A percentile compares a stretch with the other conserved stretches of the same genome.
Evolutionary conservation across 2,888 invertebrate genomes (phyloP).

Genomic region (Molanna angustata): DNA sequence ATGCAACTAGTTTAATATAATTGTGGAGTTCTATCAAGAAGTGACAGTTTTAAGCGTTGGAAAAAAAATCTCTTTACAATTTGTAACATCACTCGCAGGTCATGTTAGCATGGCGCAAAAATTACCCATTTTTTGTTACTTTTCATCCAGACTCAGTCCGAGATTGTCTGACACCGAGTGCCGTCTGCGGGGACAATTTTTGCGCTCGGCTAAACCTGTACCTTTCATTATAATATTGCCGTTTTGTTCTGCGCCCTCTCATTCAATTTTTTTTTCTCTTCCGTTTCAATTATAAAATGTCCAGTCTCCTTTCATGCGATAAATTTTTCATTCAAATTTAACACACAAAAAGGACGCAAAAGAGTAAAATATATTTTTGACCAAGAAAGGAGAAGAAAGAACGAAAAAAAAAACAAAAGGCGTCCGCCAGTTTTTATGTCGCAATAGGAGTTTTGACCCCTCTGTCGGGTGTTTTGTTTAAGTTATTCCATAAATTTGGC

Average conservation of each 20-base stretch:
- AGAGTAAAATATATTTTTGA: not conserved
- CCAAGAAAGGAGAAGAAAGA: not conserved
- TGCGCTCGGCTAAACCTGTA: slow-evolving; percentile 8
- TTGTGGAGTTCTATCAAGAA: too few species aligned
- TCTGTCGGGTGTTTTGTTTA: not conserved
- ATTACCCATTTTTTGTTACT: too few species aligned
- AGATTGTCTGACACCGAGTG: too few species aligned
- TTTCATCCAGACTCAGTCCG: too few species aligned
- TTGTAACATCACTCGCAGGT: too few species aligned
- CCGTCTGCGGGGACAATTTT: slow-evolving; percentile 4
- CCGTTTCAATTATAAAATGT: slow-evolving; percentile 12
- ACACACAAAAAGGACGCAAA: not conserved
- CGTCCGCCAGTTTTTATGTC: not conserved
- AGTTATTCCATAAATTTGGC: not conserved
- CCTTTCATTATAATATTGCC: slow-evolving; percentile 17
- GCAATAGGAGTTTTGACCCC: not conserved
- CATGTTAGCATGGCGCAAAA: too few species aligned
- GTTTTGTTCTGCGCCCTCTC: slow-evolving; percentile 17
- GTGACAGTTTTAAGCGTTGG: too few species aligned
- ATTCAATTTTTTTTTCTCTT: slow-evolving; percentile 14
- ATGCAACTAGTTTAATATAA: too few species aligned
- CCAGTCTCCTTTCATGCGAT: slow-evolving; percentile 10
- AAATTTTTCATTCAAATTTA: slow-evolving; percentile 12
- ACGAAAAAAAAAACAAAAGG: too few species aligned
- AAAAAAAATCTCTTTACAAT: too few species aligned